Evolutionary conservation across 2,113 vertebrate genomes (phyloP).

Genomic region (Campylomormyrus numenius): DNA sequence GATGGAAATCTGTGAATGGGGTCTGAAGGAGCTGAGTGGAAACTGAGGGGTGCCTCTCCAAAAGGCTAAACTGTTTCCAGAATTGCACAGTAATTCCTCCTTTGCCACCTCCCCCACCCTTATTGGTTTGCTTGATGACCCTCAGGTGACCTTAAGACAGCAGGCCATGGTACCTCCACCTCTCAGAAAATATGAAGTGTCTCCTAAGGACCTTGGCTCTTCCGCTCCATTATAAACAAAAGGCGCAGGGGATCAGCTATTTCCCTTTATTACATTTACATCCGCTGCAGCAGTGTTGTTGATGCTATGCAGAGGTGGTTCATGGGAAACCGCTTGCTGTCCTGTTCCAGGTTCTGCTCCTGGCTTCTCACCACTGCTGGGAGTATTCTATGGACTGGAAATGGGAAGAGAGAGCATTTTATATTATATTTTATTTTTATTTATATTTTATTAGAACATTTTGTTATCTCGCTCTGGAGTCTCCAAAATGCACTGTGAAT

Average conservation of each 20-base stretch:
- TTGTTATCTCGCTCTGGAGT: neutral
- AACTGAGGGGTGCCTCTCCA: neutral
- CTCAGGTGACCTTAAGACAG: neutral
- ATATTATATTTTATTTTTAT: neutral
- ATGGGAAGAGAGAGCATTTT: neutral
- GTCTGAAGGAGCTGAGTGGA: neutral
- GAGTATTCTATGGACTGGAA: conserved; percentile 45
- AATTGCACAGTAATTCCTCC: neutral
- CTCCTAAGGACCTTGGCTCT: neutral
- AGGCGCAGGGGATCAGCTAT: neutral
- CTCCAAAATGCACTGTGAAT: neutral
- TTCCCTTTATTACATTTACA: neutral
- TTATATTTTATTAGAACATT: neutral
- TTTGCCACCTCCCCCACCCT: neutral
- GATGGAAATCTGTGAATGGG: neutral
- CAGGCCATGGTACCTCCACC: neutral
- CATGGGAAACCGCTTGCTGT: neutral
- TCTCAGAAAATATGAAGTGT: neutral
- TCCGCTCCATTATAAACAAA: neutral
- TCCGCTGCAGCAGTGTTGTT: neutral
- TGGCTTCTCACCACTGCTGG: conserved; percentile 50
- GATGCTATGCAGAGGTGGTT: neutral
- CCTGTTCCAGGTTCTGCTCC: neutral
- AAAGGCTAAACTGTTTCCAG: neutral
- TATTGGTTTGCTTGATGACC: neutral